Evolutionary conservation across 2,888 invertebrate genomes (phyloP).

Genomic region (Synanthedon vespiformis): DNA sequence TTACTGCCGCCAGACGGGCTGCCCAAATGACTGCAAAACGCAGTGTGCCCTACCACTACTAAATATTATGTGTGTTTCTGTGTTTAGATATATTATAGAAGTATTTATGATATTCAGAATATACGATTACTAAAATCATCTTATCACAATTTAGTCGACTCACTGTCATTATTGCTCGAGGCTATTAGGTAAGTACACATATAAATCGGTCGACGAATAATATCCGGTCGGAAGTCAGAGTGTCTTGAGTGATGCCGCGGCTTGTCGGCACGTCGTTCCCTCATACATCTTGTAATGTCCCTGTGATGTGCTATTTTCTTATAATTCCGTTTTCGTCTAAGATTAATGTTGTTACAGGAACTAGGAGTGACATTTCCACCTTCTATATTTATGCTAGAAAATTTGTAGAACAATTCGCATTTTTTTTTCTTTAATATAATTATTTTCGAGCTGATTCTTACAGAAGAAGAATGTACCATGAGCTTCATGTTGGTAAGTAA

Average conservation of each 20-base stretch:
- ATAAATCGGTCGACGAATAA: slow-evolving; percentile 27
- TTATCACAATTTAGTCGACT: too few relatives aligned
- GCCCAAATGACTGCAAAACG: too few relatives aligned
- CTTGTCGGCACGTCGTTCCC: slow-evolving; percentile 19
- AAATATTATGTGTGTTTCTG: too few relatives aligned
- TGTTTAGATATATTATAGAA: too few relatives aligned
- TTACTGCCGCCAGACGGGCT: too few relatives aligned
- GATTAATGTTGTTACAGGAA: background rate
- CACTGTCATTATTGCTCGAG: too few relatives aligned
- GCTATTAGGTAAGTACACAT: background rate
- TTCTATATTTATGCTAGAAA: background rate
- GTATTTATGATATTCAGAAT: too few relatives aligned
- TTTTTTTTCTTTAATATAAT: background rate
- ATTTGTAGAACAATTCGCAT: background rate
- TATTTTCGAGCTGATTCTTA: background rate
- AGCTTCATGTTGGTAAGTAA: too few relatives aligned
- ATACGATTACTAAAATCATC: too few relatives aligned
- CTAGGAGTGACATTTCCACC: background rate
- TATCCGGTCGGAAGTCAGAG: slow-evolving; percentile 30
- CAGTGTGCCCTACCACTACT: too few relatives aligned
- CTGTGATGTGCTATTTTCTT: slow-evolving; percentile 12
- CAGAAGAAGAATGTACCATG: too few relatives aligned
- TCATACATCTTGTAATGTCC: slow-evolving; percentile 20
- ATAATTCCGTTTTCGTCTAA: background rate
- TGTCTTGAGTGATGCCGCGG: slow-evolving; percentile 30